These are phyloP conservation scores for Melikaiella ostensackeni DNA, from an alignment of 2,888 invertebrate species.

Conservation along the genomic window DNA sequence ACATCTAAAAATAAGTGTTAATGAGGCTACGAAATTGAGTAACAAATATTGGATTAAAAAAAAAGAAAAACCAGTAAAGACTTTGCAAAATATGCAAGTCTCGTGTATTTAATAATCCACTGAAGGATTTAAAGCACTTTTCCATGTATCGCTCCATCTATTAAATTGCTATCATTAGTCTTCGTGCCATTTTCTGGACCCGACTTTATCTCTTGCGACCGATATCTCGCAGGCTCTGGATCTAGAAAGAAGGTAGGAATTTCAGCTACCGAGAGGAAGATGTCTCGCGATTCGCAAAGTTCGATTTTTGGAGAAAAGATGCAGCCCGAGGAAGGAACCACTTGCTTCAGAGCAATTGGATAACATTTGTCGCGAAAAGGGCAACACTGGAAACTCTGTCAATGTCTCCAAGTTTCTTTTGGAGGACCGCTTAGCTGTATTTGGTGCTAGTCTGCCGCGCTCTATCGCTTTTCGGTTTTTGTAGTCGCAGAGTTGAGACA, in stretches of 20 bases:
- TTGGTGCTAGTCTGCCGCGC: conserved; percentile 54
- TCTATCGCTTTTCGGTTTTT: conserved; percentile 74
- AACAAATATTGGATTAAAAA: background rate
- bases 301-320: conserved; percentile 41
- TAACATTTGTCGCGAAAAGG: conserved; percentile 69
- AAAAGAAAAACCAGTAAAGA: background rate
- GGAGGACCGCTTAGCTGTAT: conserved; percentile 60
- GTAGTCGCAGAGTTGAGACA: conserved; percentile 51
- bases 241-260: background rate
- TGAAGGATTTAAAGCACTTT: conserved; percentile 14
- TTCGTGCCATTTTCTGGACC: conserved; percentile 2
- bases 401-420: conserved; percentile 74
- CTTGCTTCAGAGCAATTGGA: conserved; percentile 60
- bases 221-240: background rate
- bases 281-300: conserved; percentile 32
- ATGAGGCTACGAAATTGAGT: background rate
- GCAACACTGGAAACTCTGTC: conserved; percentile 70
- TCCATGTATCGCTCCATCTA: conserved; percentile 13
- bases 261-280: conserved; percentile 41
- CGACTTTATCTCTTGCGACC: conserved; percentile 3
- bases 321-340: conserved; percentile 46
- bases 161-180: conserved; percentile 27
- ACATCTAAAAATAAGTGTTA: background rate
- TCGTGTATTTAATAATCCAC: conserved; percentile 2
- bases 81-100: background rate